These are phyloP conservation scores for Bombus cullumanus DNA, from an alignment of 1,140 invertebrate species.

Conservation along the genomic window DNA sequence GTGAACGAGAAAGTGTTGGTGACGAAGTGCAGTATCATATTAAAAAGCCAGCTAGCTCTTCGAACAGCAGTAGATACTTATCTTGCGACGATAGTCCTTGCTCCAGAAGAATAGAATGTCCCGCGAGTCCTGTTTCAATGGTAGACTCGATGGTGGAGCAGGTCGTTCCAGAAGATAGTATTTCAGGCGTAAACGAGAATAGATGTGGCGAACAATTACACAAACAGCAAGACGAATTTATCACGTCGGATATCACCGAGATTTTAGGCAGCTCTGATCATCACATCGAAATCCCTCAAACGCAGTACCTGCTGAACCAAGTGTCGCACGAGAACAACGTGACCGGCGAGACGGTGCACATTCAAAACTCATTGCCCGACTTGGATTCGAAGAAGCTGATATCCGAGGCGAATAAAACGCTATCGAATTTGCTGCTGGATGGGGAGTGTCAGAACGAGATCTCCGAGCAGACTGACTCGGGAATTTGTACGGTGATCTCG, in stretches of 20 bases:
- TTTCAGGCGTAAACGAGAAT: background rate
- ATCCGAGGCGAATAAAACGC: conserved; percentile 86
- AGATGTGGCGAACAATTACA: background rate
- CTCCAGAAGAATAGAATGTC: conserved; percentile 13
- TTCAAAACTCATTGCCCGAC: conserved; percentile 82
- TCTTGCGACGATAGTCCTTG: conserved; percentile 28
- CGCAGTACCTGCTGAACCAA: conserved; percentile 79
- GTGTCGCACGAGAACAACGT: conserved; percentile 76
- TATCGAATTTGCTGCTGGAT: conserved; percentile 85
- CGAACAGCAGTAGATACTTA: conserved; percentile 1
- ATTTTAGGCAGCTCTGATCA: conserved; percentile 66
- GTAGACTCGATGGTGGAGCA: background rate
- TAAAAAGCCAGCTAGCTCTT: conserved; percentile 11
- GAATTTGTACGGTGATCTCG: conserved; percentile 85
- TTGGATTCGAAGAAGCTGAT: conserved; percentile 84
- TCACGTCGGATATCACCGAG: conserved; percentile 68
- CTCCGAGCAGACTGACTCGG: conserved; percentile 87
- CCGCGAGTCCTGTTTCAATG: background rate
- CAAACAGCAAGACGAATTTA: conserved; percentile 53
- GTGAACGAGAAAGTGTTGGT: conserved; percentile 47
- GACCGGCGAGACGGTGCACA: conserved; percentile 73
- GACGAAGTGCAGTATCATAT: conserved; percentile 42
- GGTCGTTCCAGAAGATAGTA: background rate
- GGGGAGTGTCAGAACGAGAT: conserved; percentile 79
- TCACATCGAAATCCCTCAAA: conserved; percentile 72